Conservation (phyloP, 2,797 vertebrate genomes). For the Etheostoma perlongum region DNA sequence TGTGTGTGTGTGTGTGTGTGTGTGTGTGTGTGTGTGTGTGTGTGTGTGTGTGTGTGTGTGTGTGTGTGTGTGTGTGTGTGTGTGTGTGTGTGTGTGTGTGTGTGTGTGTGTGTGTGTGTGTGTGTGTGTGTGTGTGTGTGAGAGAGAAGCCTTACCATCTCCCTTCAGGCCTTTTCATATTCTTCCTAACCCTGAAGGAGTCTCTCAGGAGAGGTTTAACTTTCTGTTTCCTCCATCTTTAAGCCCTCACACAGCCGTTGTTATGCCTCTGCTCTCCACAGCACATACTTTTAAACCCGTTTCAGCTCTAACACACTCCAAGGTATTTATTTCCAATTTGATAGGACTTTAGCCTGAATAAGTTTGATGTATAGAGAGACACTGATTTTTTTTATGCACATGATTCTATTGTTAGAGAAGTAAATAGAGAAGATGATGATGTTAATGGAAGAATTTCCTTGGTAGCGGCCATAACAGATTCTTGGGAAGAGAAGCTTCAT, state of each 20-base stretch:
- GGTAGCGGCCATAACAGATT: not conserved
- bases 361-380: constrained; percentile 4
- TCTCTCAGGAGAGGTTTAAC: constrained; percentile 56
- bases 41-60: no score
- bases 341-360: constrained; percentile 31
- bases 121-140: no score
- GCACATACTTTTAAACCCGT: constrained; percentile 47
- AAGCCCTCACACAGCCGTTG: constrained; percentile 40
- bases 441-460: constrained; percentile 28
- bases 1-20: no score
- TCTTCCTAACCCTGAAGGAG: constrained; percentile 46
- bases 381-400: constrained; percentile 5
- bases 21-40: no score
- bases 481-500: constrained; percentile 24
- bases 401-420: constrained; percentile 8
- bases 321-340: constrained; percentile 40
- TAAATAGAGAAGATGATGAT: constrained; percentile 9
- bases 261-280: constrained; percentile 39
- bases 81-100: no score
- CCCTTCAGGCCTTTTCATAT: constrained; percentile 57
- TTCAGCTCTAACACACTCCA: constrained; percentile 5
- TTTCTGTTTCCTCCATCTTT: constrained; percentile 41
- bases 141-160: no score
- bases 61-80: no score
- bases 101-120: no score